A percentile compares a stretch with the other conserved stretches of the same genome.
phyloP scores from a whole-genome alignment of 2,113 vertebrate genomes.

The Raja brachyura region DNA sequence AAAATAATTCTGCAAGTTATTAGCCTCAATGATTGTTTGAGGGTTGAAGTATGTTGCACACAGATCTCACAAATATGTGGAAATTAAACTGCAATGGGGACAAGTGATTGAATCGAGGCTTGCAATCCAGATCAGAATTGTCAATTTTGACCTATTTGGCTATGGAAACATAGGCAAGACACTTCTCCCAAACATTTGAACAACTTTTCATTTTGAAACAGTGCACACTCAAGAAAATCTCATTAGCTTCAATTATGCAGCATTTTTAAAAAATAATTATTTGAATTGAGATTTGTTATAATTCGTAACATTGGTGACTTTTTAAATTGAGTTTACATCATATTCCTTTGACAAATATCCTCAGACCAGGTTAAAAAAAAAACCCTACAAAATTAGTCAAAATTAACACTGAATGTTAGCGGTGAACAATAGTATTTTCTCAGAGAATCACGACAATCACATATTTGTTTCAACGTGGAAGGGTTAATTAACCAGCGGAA shows the following conservation, averaged over 20 bases:
- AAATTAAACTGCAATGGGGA: not conserved
- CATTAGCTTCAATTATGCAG: not conserved
- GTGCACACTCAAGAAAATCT: not conserved
- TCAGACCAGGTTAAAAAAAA: not conserved
- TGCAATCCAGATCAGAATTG: not conserved
- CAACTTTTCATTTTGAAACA: not conserved
- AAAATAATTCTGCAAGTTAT: no score
- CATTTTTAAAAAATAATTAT: not conserved
- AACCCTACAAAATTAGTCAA: conserved; percentile 5
- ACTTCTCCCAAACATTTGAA: not conserved
- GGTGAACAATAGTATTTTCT: not conserved
- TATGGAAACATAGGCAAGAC: not conserved
- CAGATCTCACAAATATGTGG: not conserved
- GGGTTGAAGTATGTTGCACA: not conserved
- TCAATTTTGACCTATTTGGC: not conserved
- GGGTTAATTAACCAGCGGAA: conserved; percentile 22
- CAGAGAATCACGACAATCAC: not conserved
- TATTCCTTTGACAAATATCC: not conserved
- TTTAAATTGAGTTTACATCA: not conserved
- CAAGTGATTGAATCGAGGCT: not conserved
- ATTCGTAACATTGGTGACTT: conserved; percentile 4
- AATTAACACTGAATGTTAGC: not conserved
- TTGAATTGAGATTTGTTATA: conserved; percentile 3
- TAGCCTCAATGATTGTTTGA: not conserved
- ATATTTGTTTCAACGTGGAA: not conserved